Evolutionary conservation across 2,888 invertebrate species (phyloP), one percentile per base, ranked within the genome.

Genomic region (Saturnia pavonia): DNA sequence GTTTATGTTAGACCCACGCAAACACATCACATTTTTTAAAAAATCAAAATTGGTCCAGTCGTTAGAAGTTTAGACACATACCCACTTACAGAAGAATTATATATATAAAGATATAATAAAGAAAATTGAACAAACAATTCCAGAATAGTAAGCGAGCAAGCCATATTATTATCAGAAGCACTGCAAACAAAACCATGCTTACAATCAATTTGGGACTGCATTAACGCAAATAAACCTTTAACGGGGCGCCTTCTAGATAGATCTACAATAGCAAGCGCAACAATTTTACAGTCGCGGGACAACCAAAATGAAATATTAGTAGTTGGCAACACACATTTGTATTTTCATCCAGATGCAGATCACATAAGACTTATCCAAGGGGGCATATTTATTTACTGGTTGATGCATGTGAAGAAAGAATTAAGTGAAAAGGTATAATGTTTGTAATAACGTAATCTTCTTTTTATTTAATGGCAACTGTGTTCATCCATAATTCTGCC

Each of bases 291-390:
- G 78, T 95, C 95, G 1, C 84, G 91, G 74, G 95, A 95, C 19
- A 94, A 94, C 72, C 89, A 91, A 3, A 88, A 91, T 72, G 94
- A 96, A 78, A 88, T 96, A 71, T 79, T 97, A 51, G 83, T 97
- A 54, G 92, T 96, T 75, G 98, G 96, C 22, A 99, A 98, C 84
- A 98, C 98, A 1, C 99, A 99, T 94, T 94, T 99, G 68, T 99
- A 98, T 91, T 99, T 98, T 83, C 97, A 98, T 86, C 98, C 98
- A 0, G 96, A 97, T 87, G 97, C 99, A 9, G 97, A 98, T 88
- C 97, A 98, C 82, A 96, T 99, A 77, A 94, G 99, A 74, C 91
- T 99, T 7, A 85, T 99, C 34, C 99, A 99, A 94, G 96, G 96
- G 45, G 96, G 96, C 45, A 95, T 97, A 74, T 94, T 95, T 40